Evolutionary conservation across 92 coral and sea anemone species (phyloP), one percentile per base, ranked within the genome.

Genomic region (Porites evermanni): DNA sequence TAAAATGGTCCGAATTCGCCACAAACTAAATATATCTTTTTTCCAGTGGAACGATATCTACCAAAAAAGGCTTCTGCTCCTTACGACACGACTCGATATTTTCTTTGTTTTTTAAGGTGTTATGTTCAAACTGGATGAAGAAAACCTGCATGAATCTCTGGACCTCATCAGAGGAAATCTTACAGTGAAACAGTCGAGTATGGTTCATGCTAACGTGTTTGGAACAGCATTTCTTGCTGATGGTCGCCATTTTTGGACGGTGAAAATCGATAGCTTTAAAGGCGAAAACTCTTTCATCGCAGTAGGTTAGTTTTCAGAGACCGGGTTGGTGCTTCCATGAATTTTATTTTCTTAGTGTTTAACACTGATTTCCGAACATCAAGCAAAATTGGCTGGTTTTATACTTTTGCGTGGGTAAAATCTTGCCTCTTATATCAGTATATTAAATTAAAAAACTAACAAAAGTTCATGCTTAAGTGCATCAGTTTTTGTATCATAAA

Each of bases 241-340:
- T 75, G 98, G 98, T 17, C 90, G 98, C 38, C 98, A 94, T 74
- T 94, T 80, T 81, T 94, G 98, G 98, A 74, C 74, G 64, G 79
- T 94, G 19, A 84, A 92, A 23, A 80, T 94, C 11, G 91, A 90
- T 54, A 86, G 85, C 78, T 85, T 90, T 72, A 89, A 88, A 66
- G 88, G 93, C 21, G 91, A 92, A 64, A 94, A 92, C 54, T 88
- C 93, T n/a, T 94, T 94, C 64, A 65, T 94, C 32, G 98, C 95
- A 17, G 89, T 94, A 17, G 98, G 98, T 94, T 82, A 67, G 93
- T 23, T 53, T 13, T 52, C 20, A 53, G 9, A 23, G 32, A n/a
- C 20, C 14, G 8, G 7, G 64, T 78, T 16, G 0, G 18, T 32
- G 32, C 6, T 0, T 4, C 6, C 47, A 38, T 38, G 47, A 3